These are phyloP conservation scores for Grus americana DNA, from an alignment of 2,113 vertebrate genomes.

Conservation along the genomic window DNA sequence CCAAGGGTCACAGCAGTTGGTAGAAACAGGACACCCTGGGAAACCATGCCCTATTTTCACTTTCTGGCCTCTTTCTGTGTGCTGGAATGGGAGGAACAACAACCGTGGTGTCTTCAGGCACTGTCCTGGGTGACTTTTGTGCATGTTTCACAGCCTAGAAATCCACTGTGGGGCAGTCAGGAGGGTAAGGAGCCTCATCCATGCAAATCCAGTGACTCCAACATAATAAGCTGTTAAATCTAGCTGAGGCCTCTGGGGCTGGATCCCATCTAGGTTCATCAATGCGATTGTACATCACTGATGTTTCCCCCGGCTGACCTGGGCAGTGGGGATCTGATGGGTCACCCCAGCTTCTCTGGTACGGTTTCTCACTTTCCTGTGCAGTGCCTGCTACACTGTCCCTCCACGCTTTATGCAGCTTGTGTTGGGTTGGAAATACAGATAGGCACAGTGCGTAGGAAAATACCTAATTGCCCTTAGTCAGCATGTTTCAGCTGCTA, in stretches of 20 bases:
- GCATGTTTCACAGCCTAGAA: neutral
- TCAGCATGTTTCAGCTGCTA: neutral
- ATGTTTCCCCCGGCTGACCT: neutral
- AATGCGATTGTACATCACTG: neutral
- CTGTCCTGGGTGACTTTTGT: neutral
- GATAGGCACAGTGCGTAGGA: neutral
- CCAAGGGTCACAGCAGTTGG: conserved; percentile 40
- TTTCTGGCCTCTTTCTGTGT: neutral
- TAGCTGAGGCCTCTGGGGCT: neutral
- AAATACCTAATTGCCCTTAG: neutral
- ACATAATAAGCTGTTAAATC: neutral
- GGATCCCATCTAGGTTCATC: neutral
- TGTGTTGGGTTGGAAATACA: neutral
- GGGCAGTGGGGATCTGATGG: neutral
- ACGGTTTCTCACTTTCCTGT: neutral
- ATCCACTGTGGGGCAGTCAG: neutral
- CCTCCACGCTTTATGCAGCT: neutral
- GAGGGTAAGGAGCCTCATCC: neutral
- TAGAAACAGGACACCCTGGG: conserved; percentile 54
- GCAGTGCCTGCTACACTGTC: neutral
- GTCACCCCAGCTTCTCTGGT: neutral
- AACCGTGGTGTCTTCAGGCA: neutral
- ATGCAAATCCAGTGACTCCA: neutral
- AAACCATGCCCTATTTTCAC: neutral
- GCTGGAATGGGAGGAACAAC: neutral